phyloP scores from a whole-genome alignment of 2,797 vertebrate genomes.

The Peromyscus nudipes region DNA sequence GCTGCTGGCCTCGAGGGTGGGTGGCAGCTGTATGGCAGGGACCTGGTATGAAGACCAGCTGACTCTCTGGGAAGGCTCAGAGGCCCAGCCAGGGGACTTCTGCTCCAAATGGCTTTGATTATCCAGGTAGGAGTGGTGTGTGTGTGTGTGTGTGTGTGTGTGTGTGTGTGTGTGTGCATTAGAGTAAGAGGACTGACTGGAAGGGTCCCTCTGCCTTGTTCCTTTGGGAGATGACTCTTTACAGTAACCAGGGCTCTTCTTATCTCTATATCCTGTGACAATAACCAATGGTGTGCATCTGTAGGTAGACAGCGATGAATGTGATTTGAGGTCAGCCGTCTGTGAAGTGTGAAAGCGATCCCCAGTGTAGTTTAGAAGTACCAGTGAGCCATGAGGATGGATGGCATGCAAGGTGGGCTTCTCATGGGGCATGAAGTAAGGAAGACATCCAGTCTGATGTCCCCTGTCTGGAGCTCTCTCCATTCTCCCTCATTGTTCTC shows the following conservation, averaged over 20 bases:
- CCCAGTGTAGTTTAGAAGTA: background rate
- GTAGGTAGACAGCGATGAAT: background rate
- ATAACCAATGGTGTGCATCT: background rate
- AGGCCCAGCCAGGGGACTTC: background rate
- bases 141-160: background rate
- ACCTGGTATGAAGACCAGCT: slow-evolving; percentile 36
- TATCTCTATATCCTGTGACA: background rate
- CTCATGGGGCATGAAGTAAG: background rate
- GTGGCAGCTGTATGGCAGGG: slow-evolving; percentile 69
- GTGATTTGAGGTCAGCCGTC: background rate
- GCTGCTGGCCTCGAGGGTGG: slow-evolving; percentile 52
- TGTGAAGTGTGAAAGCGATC: background rate
- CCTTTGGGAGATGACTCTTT: background rate
- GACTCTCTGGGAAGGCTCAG: background rate
- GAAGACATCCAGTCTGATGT: rapidly evolving
- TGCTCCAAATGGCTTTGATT: slow-evolving; percentile 16
- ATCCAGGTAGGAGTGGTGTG: background rate
- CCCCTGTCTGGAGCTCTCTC: background rate
- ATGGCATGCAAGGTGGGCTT: background rate
- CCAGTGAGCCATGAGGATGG: background rate
- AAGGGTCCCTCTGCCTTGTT: background rate
- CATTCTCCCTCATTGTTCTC: rapidly evolving
- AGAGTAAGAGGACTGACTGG: background rate
- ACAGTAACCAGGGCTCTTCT: background rate
- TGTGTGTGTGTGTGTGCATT: background rate